Conservation (phyloP, 2,888 invertebrate genomes). For the Hyposoter dolosus region DNA sequence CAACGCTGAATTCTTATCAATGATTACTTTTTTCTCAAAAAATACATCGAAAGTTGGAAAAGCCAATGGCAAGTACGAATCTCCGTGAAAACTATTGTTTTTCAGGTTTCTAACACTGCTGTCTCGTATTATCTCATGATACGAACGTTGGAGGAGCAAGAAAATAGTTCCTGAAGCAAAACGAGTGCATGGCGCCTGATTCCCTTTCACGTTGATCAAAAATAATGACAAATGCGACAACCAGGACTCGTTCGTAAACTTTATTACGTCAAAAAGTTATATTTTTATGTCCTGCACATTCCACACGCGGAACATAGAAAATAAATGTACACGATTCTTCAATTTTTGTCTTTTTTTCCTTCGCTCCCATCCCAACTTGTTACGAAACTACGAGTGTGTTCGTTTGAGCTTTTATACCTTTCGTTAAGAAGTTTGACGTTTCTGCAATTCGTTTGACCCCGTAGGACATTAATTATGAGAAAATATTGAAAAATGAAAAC, state of each 20-base stretch:
- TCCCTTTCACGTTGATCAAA: background rate
- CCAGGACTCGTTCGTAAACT: background rate
- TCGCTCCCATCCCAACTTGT: background rate
- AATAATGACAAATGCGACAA: background rate
- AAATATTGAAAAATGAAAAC: too few species aligned
- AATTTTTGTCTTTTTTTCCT: background rate
- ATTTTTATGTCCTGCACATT: background rate
- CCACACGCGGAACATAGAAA: background rate
- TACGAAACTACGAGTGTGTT: too few species aligned
- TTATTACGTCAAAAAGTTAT: background rate
- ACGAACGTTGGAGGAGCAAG: slow-evolving; percentile 51
- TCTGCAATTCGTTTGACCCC: too few species aligned
- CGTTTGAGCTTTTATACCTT: too few species aligned
- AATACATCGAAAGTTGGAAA: background rate
- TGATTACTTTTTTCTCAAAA: background rate
- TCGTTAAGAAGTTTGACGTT: too few species aligned
- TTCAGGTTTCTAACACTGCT: slow-evolving; percentile 52
- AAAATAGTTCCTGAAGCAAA: background rate
- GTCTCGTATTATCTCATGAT: slow-evolving; percentile 63
- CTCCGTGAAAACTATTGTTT: background rate
- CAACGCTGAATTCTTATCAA: background rate
- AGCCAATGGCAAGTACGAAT: too few species aligned
- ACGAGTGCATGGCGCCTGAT: too few species aligned
- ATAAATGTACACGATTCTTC: background rate
- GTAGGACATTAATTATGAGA: too few species aligned